Percentiles rank a stretch among this genome's conserved stretches.
Evolutionary conservation across 64 coral and sea anemone genomes (phyloP).

Genomic region (Actinia tenebrosa): DNA sequence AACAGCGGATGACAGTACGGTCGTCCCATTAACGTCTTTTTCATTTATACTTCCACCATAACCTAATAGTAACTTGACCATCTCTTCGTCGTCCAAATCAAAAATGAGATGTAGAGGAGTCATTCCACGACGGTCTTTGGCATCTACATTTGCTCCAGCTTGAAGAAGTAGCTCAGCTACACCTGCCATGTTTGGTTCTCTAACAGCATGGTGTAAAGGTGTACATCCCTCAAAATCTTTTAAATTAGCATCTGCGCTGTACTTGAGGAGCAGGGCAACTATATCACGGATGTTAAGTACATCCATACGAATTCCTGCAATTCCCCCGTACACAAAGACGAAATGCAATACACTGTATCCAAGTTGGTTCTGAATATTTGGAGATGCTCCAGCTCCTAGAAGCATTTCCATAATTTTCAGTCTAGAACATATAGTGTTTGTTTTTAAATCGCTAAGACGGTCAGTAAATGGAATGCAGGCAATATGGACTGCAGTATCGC

Average conservation of each 20-base stretch:
- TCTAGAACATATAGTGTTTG: background rate
- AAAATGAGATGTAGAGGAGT: conserved; percentile 22
- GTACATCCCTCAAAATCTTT: conserved; percentile 37
- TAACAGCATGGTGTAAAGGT: conserved; percentile 35
- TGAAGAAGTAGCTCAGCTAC: conserved; percentile 10
- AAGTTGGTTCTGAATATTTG: conserved; percentile 34
- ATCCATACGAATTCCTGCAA: conserved; percentile 11
- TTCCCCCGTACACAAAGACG: conserved; percentile 35
- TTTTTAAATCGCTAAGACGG: background rate
- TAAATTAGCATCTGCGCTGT: conserved; percentile 29
- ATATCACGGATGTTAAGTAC: background rate
- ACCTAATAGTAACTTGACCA: conserved; percentile 5
- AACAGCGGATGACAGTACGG: conserved; percentile 8
- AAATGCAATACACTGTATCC: conserved; percentile 25
- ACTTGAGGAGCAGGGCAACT: conserved; percentile 1
- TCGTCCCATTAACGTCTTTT: conserved; percentile 22
- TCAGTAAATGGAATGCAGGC: background rate
- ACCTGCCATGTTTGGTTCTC: background rate
- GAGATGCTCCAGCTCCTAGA: conserved; percentile 30
- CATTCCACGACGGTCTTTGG: conserved; percentile 21
- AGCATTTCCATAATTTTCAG: conserved; percentile 9
- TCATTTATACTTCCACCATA: background rate
- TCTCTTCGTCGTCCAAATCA: conserved; percentile 16
- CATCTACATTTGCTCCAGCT: background rate
- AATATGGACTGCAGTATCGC: conserved; percentile 14